phyloP scores from a whole-genome alignment of 2,797 vertebrate genomes.

The Propithecus deckenii region DNA sequence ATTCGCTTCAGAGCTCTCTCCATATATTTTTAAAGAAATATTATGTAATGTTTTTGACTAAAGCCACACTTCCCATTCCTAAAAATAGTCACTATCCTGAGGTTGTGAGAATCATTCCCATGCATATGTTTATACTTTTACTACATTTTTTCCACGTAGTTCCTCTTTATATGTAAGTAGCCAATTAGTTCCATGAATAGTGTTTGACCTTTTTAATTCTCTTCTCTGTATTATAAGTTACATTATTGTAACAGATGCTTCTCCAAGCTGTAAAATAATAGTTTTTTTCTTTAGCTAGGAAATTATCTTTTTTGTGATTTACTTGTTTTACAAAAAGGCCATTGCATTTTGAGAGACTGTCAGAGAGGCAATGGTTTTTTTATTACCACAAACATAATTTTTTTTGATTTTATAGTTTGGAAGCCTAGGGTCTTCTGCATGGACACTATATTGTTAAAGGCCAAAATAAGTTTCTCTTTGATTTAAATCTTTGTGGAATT shows the following conservation, averaged over 20 bases:
- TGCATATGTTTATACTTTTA: not conserved
- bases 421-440: not conserved
- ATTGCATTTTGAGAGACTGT: constrained; percentile 35
- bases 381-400: not conserved
- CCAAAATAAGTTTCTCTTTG: not conserved
- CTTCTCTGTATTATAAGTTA: constrained; percentile 24
- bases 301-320: not conserved
- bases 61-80: not conserved
- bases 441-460: not conserved
- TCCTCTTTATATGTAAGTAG: constrained; percentile 24
- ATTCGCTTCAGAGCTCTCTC: not conserved
- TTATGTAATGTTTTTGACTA: not conserved
- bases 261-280: constrained; percentile 23
- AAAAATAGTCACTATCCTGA: not conserved
- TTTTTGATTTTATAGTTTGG: not conserved
- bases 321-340: not conserved
- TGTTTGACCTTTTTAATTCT: not conserved
- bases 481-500: constrained; percentile 1
- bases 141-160: not conserved
- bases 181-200: not conserved
- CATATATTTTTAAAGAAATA: constrained; percentile 29
- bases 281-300: not conserved
- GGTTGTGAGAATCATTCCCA: not conserved
- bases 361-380: not conserved
- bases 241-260: not conserved